A percentile compares a stretch with the other conserved stretches of the same genome.
These are phyloP conservation scores for Pelvicachromis taeniatus DNA, from an alignment of 2,113 vertebrate species.

Conservation along the genomic window DNA sequence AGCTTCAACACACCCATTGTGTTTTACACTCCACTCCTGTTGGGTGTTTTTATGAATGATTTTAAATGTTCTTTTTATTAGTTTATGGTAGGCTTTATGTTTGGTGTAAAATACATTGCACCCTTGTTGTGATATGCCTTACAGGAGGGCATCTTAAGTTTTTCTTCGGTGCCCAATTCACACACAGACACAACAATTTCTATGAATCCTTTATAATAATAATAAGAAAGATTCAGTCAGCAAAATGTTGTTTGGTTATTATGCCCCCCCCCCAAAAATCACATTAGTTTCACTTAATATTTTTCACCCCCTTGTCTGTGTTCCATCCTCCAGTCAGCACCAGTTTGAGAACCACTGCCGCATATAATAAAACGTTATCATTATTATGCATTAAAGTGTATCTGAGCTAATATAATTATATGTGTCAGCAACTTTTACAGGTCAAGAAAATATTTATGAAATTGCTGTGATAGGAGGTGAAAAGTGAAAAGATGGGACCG, in stretches of 20 bases:
- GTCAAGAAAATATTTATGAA: background rate
- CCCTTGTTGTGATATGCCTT: background rate
- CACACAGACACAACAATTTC: background rate
- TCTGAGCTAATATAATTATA: background rate
- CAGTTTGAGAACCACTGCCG: background rate
- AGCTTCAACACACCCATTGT: background rate
- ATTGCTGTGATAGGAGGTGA: background rate
- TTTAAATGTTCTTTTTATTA: background rate
- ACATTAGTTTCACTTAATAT: background rate
- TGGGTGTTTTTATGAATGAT: background rate
- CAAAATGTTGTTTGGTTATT: background rate
- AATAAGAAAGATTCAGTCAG: background rate
- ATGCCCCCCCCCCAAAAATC: fast-evolving
- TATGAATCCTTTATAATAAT: background rate
- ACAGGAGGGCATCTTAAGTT: background rate
- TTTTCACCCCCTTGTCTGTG: background rate
- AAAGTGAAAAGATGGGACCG: background rate
- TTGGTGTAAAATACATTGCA: background rate
- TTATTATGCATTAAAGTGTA: background rate
- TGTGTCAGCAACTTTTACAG: background rate
- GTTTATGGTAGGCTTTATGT: background rate
- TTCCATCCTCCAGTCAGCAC: background rate
- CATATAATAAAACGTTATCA: background rate
- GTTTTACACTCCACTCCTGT: background rate
- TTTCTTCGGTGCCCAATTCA: background rate